Percentiles rank a stretch among this genome's conserved stretches.
These are phyloP conservation scores for Monochamus saltuarius DNA, from an alignment of 1,140 invertebrate species.

Conservation along the genomic window DNA sequence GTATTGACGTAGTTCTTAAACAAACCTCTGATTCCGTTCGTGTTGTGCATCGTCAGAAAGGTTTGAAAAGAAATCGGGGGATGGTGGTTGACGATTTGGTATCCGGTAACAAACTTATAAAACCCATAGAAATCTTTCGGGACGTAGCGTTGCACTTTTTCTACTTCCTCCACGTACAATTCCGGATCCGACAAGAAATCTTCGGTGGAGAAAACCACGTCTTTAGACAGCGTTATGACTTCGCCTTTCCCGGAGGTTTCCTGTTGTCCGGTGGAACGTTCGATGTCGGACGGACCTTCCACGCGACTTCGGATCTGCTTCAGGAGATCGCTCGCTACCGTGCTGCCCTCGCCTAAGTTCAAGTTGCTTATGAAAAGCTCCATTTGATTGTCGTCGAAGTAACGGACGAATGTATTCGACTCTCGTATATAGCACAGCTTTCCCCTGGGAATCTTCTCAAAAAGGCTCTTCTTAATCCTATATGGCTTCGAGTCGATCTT, in stretches of 20 bases:
- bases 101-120: constrained; percentile 37
- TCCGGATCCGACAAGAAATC: constrained; percentile 29
- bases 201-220: constrained; percentile 27
- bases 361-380: constrained; percentile 30
- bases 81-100: constrained; percentile 35
- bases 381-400: constrained; percentile 36
- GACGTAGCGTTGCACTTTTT: constrained; percentile 28
- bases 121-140: constrained; percentile 35
- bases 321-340: constrained; percentile 6
- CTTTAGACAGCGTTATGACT: constrained; percentile 22
- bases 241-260: constrained; percentile 20
- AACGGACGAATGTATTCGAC: constrained; percentile 30
- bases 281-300: constrained; percentile 12
- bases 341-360: neutral
- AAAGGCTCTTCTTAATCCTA: constrained; percentile 1
- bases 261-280: neutral
- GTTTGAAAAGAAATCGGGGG: constrained; percentile 35
- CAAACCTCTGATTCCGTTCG: constrained; percentile 29
- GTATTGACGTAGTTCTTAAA: constrained; percentile 23
- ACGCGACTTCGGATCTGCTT: constrained; percentile 17
- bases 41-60: constrained; percentile 38
- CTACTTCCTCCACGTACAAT: constrained; percentile 31
- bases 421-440: constrained; percentile 33
- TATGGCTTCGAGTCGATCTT: constrained; percentile 9
- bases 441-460: constrained; percentile 23